Conservation (phyloP, 2,888 invertebrate genomes). For the Trachelus stipa region DNA sequence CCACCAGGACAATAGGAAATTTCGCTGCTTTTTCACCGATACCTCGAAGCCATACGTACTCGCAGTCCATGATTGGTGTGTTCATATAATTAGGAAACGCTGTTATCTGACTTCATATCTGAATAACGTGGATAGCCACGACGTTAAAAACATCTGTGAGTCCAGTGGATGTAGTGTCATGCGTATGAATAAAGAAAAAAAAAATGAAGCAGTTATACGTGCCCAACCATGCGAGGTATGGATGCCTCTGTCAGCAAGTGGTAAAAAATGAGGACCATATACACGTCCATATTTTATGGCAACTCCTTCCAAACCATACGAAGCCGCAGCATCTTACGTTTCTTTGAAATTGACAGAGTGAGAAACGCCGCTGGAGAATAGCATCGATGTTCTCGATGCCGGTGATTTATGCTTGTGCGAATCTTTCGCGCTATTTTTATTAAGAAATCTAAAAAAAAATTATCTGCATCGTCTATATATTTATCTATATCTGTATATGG, state of each 20-base stretch:
- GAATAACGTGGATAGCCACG: neutral
- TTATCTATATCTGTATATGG: no score
- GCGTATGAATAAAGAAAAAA: neutral
- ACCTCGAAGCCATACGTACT: neutral
- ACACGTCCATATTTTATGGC: conserved; percentile 4
- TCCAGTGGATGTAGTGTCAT: neutral
- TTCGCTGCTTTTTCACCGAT: neutral
- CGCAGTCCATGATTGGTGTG: neutral
- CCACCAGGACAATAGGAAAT: neutral
- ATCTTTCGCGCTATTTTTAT: neutral
- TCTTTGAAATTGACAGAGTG: neutral
- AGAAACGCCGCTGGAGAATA: conserved; percentile 10
- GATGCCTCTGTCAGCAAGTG: neutral
- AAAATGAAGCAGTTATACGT: neutral
- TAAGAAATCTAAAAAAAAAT: neutral
- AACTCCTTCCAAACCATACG: conserved; percentile 2
- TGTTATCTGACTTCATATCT: neutral
- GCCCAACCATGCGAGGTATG: neutral
- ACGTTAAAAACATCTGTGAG: neutral
- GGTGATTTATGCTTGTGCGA: neutral
- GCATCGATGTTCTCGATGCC: neutral
- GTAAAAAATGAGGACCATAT: conserved; percentile 12
- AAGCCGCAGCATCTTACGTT: conserved; percentile 8
- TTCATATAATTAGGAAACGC: neutral
- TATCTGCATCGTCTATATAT: neutral